Conservation (phyloP, 2,888 invertebrate genomes). For the Odontothrips loti region DNA sequence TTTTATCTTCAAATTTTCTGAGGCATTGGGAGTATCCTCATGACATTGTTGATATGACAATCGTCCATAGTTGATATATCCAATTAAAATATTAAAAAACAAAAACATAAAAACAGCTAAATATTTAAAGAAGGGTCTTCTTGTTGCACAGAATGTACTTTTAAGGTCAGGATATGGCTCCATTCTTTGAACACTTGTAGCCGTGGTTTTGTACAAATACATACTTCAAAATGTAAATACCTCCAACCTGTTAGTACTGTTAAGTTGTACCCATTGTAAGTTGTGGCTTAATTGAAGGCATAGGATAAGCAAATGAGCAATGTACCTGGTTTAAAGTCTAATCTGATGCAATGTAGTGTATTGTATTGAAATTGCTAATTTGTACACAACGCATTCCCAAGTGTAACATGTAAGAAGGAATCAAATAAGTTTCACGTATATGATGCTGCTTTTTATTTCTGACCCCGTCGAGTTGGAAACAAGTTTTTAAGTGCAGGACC, state of each 20-base stretch:
- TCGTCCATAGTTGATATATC: background rate
- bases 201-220: constrained; percentile 10
- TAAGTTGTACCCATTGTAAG: constrained; percentile 20
- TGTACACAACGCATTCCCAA: constrained; percentile 24
- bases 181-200: background rate
- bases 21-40: no score
- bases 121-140: background rate
- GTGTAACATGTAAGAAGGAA: constrained; percentile 11
- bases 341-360: constrained; percentile 25
- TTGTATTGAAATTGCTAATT: constrained; percentile 1
- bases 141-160: background rate
- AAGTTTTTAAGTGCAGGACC: background rate
- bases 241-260: background rate
- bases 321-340: constrained; percentile 23
- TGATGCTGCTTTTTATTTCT: background rate
- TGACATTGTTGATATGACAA: background rate
- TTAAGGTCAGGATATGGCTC: background rate
- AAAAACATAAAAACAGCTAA: background rate
- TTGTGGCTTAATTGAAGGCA: constrained; percentile 13
- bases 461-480: background rate
- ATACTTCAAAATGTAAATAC: background rate
- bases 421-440: constrained; percentile 18
- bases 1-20: background rate
- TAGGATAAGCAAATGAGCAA: constrained; percentile 19
- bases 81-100: no score